Evolutionary conservation across 2,888 invertebrate species (phyloP), one percentile per base, ranked within the genome.

Genomic region (Cosmia trapezina): DNA sequence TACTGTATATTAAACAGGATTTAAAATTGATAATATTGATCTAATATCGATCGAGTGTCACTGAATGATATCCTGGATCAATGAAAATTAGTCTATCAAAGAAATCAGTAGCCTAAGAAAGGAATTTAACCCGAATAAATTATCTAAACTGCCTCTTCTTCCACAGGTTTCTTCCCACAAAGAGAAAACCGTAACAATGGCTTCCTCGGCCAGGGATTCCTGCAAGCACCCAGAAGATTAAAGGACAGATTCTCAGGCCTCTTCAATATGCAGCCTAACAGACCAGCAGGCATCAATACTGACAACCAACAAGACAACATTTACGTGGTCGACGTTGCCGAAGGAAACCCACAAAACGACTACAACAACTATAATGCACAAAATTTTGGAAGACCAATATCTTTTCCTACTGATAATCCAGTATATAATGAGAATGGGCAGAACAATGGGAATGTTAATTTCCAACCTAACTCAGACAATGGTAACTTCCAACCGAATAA

Each of bases 121-220:
- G 2, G 14, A 3, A 22, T 14, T 5, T 19, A 22, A 51, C 8
- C 6, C 1, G 7, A 43, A 33, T 14, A 33, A 19, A 22, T 33
- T 0, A 28, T 11, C 41, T 47, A 57, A 54, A 41, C 45, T 1
- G 0, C 7, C 67, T 83, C 64, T 56, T 61, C 65, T 74, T 71
- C 72, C 70, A 45, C 90, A 93, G 94, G 92, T 78, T 92, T 92
- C 87, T 92, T 89, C 80, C 89, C 88, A 17, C 88, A 85, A 83
- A 86, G 91, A 53, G 88, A 89, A 41, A 87, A 89, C 47, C 86
- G 89, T 14, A 86, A 89, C 49, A 84, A 87, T 75, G 82, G 80
- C 8, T 81, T 85, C 37, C 41, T 41, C 8, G 41, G 41, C 41
- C 70, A 81, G 33, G 19, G 78, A 67, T 76, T 89, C 43, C 61